These are phyloP conservation scores for Hecatera dysodea DNA, from an alignment of 2,888 invertebrate species.

Conservation along the genomic window DNA sequence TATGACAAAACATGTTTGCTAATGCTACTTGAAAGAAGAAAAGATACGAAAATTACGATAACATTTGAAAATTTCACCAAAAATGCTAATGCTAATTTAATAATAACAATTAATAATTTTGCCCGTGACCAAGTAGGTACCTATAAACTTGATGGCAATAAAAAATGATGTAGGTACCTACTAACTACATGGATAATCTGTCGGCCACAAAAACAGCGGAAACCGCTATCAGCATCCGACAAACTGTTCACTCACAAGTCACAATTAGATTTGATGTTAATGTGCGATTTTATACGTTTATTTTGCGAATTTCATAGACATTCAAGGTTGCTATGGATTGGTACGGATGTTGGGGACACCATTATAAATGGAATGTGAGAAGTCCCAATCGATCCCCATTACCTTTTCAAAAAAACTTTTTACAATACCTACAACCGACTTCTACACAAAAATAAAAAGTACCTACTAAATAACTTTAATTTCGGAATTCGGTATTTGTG, in stretches of 20 bases:
- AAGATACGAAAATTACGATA: not conserved
- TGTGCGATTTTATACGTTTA: slow-evolving; percentile 10
- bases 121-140: not conserved
- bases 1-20: not conserved
- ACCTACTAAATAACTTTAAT: no score
- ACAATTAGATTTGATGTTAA: slow-evolving; percentile 29
- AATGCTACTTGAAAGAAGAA: not conserved
- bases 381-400: no score
- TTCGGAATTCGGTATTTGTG: no score
- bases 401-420: no score
- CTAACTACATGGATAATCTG: slow-evolving; percentile 54
- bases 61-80: not conserved
- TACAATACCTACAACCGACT: no score
- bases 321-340: no score
- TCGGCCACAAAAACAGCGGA: slow-evolving; percentile 64
- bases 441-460: no score
- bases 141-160: slow-evolving; percentile 24
- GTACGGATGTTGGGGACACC: no score
- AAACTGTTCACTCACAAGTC: slow-evolving; percentile 37
- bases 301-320: no score
- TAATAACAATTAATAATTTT: not conserved
- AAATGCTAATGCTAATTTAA: not conserved
- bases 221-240: slow-evolving; percentile 72
- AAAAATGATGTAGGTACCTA: slow-evolving; percentile 23
- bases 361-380: no score